A percentile compares a stretch with the other conserved stretches of the same genome.
phyloP scores from a whole-genome alignment of 2,113 vertebrate genomes.

The Tetraodon nigroviridis region DNA sequence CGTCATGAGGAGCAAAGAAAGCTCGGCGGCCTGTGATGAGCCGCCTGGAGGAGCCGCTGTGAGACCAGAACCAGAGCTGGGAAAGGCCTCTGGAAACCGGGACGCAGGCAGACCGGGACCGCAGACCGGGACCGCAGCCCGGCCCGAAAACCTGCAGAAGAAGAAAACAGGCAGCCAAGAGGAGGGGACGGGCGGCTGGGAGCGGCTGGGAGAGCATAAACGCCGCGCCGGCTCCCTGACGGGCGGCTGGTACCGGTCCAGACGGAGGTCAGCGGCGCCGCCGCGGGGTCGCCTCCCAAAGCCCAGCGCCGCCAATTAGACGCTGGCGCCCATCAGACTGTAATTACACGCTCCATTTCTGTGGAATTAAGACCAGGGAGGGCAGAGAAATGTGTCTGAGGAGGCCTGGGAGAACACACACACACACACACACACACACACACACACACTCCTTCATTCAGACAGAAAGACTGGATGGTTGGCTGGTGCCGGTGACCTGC shows the following conservation, averaged over 20 bases:
- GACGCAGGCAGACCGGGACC: too few relatives aligned
- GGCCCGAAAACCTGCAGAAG: too few relatives aligned
- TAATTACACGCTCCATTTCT: conserved; percentile 42
- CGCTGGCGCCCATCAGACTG: conserved; percentile 18
- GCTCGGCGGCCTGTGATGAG: neutral
- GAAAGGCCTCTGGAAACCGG: too few relatives aligned
- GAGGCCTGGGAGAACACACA: conserved; percentile 20
- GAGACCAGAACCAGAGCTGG: too few relatives aligned
- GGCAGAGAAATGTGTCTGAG: conserved; percentile 33
- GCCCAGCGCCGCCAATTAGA: conserved; percentile 15
- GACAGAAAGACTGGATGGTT: neutral
- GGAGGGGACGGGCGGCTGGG: too few relatives aligned
- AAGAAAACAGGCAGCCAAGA: too few relatives aligned
- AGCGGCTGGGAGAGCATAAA: conserved; percentile 9
- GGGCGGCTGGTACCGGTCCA: conserved; percentile 9
- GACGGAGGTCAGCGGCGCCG: conserved; percentile 30
- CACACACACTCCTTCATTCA: neutral
- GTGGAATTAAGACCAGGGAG: conserved; percentile 42
- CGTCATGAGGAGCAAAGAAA: neutral
- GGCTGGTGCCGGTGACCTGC: too few relatives aligned
- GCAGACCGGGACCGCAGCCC: too few relatives aligned
- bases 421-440: conserved; percentile 7
- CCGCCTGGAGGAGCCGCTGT: too few relatives aligned
- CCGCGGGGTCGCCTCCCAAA: conserved; percentile 3
- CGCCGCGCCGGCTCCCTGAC: conserved; percentile 8